phyloP scores from a whole-genome alignment of 92 coral and sea anemone genomes.

The Galaxea fascicularis region DNA sequence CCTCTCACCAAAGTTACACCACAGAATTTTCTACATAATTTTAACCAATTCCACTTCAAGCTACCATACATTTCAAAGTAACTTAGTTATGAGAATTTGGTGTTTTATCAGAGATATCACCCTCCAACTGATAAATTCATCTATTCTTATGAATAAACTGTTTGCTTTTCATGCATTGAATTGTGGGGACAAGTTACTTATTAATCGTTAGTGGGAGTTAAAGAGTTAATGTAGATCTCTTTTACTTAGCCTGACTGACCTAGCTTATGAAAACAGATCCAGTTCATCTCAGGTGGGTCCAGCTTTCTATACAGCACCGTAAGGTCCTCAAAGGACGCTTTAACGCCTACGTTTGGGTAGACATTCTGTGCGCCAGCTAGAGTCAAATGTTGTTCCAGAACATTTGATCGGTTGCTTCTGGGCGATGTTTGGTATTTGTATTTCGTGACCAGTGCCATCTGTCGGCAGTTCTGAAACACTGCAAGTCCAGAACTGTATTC shows the following conservation, averaged over 20 bases:
- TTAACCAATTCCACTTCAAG: too few species aligned
- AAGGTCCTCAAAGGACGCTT: slow-evolving; percentile 77
- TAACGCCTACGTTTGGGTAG: slow-evolving; percentile 38
- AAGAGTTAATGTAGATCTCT: too few species aligned
- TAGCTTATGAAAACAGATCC: slow-evolving; percentile 67
- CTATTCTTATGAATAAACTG: too few species aligned
- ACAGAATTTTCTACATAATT: too few species aligned
- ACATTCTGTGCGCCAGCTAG: slow-evolving; percentile 62
- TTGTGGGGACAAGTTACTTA: too few species aligned
- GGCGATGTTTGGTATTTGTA: not conserved
- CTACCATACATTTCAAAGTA: too few species aligned
- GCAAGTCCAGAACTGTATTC: slow-evolving; percentile 66
- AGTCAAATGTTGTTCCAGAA: slow-evolving; percentile 35
- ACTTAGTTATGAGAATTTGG: too few species aligned
- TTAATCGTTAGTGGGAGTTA: too few species aligned
- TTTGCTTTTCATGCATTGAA: too few species aligned
- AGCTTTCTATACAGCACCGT: slow-evolving; percentile 76
- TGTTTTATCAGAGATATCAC: too few species aligned
- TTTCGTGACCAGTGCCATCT: slow-evolving; percentile 22
- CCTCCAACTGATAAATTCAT: too few species aligned
- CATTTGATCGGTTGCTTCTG: slow-evolving; percentile 41
- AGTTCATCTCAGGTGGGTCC: slow-evolving; percentile 25
- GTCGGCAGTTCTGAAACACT: slow-evolving; percentile 73
- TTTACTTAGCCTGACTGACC: slow-evolving; percentile 59
- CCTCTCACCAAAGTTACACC: too few species aligned